Percentiles rank a stretch among this genome's conserved stretches.
phyloP scores from a whole-genome alignment of 2,888 invertebrate species.

The Eupeodes latifasciatus region DNA sequence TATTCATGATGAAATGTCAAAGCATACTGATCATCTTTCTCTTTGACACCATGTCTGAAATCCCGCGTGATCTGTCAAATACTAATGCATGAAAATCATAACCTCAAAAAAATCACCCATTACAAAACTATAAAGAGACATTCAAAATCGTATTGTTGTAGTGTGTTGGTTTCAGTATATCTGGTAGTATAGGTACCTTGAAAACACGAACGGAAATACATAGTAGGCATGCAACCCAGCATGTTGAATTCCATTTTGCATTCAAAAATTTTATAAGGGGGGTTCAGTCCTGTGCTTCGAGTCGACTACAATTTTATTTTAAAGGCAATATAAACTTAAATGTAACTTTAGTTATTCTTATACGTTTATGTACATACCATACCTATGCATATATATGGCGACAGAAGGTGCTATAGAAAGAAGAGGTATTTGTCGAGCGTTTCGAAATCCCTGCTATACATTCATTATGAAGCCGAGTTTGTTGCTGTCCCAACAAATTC shows the following conservation, averaged over 20 bases:
- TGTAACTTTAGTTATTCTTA: neutral
- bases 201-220: neutral
- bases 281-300: slow-evolving; percentile 35
- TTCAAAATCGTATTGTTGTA: neutral
- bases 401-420: neutral
- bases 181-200: too few relatives aligned
- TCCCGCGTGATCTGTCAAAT: too few relatives aligned
- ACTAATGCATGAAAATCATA: too few relatives aligned
- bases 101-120: too few relatives aligned
- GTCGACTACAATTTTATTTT: slow-evolving; percentile 38
- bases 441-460: neutral
- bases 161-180: neutral
- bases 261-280: slow-evolving; percentile 41
- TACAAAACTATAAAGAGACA: neutral
- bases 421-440: neutral
- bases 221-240: neutral
- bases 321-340: slow-evolving; percentile 27
- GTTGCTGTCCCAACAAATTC: slow-evolving; percentile 16
- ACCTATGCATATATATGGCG: neutral
- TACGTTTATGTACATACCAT: neutral
- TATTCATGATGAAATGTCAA: too few relatives aligned
- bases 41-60: too few relatives aligned
- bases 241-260: slow-evolving; percentile 30
- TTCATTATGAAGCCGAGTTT: neutral
- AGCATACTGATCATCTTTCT: too few relatives aligned